Evolutionary conservation across 2,797 vertebrate genomes (phyloP), one percentile per base, ranked within the genome.

Genomic region (Cyclopterus lumpus): DNA sequence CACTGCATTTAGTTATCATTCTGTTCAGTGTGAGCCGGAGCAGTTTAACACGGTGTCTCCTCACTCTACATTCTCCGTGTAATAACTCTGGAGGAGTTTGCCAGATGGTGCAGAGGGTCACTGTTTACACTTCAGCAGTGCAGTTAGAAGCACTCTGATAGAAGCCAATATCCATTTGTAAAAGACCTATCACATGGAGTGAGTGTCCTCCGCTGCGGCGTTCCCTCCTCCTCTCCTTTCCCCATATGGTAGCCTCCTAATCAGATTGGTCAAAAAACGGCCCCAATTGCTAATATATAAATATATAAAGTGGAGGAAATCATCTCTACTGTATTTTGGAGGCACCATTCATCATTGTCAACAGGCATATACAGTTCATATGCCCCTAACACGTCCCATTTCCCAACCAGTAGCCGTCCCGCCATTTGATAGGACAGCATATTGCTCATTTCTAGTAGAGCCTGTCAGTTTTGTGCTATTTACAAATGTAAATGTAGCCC

Each of bases 271-370:
- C 77, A 86, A 87, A 92, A 91, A 91, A 88, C 32, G 64, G 81
- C 87, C 90, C 86, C 89, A 89, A 91, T 92, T 90, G 86, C 5
- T 71, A 70, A 80, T 90, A 90, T 89, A 92, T 90, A 92, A 92
- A 93, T 91, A 93, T 91, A 90, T 86, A 83, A 86, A 81, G 68
- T 8, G 20, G 72, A 78, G 85, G 86, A 93, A 95, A 94, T 94
- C 93, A 92, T 92, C 92, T 93, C 86, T 89, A 87, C 89, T 81
- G 83, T 91, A 93, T 93, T 93, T 93, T 85, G 77, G 87, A 89
- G 88, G 86, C 80, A 91, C 89, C 94, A 96, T 95, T 95, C 91
- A 95, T 96, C 95, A 95, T 88, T 96, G 94, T 95, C 95, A 95
- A 86, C 75, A 71, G 73, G 83, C 81, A 88, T 83, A 90, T 86